A percentile compares a stretch with the other conserved stretches of the same genome.
Conservation (phyloP, 2,797 vertebrate species). For the Spinus olivaceus region DNA sequence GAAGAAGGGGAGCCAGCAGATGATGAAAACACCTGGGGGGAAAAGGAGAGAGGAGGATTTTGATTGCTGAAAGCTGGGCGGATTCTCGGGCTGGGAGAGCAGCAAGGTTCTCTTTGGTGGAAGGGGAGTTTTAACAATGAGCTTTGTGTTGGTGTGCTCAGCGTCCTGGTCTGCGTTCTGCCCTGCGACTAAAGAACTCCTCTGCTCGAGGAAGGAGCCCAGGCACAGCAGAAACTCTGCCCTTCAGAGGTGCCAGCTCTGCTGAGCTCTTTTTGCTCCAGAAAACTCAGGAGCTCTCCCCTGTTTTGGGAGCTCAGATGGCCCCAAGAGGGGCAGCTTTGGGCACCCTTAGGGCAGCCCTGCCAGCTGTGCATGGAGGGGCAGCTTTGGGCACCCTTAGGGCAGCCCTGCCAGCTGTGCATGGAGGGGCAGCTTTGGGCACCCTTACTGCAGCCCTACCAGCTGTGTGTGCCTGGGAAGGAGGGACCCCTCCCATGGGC, state of each 20-base stretch:
- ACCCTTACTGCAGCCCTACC: not conserved
- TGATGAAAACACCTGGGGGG: conserved; percentile 93
- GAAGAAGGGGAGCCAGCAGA: conserved; percentile 99
- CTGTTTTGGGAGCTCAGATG: not conserved
- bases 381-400: no score
- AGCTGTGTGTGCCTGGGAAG: not conserved
- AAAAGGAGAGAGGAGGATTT: not conserved
- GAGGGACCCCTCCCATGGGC: not conserved
- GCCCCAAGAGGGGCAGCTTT: not conserved
- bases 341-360: not conserved
- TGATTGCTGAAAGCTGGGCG: not conserved
- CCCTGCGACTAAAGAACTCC: not conserved
- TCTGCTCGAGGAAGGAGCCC: not conserved
- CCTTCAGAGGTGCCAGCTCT: not conserved
- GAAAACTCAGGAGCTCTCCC: not conserved
- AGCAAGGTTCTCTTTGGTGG: not conserved
- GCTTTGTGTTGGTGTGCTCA: not conserved
- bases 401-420: no score
- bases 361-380: no score
- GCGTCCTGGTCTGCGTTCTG: not conserved
- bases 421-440: not conserved
- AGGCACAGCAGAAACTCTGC: not conserved
- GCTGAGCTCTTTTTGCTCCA: not conserved
- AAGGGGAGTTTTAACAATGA: not conserved
- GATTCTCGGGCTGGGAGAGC: not conserved